Evolutionary conservation across 2,113 vertebrate genomes (phyloP), one percentile per base, ranked within the genome.

Genomic region (Dicentrarchus labrax): DNA sequence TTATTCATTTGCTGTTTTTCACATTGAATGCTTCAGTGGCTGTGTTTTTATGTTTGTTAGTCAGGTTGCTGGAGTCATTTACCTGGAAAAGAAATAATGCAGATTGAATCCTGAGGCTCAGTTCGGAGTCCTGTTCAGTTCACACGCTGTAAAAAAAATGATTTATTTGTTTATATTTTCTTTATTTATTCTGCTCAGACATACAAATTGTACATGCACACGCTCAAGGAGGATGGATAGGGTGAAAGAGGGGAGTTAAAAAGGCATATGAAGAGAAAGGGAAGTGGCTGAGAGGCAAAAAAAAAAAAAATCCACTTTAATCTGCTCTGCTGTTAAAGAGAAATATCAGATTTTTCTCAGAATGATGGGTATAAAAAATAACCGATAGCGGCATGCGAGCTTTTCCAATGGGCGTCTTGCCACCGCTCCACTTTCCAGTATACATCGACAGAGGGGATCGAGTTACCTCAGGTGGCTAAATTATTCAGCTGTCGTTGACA

Each of bases 401-500:
- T 38, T 54, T 75, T 69, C 36, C 19, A 30, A 65, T 80, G 30
- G 39, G 57, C 8, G 22, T 16, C 13, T 41, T 5, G n/a, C 76
- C 50, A 10, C 64, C 8, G 36, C 71, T 72, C 85, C 54, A 36
- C 57, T 80, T 76, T 82, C 83, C 76, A 74, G 75, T 71, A 66
- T 84, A 78, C 64, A 83, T 82, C 45, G 84, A 80, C 57, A 9
- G 22, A 61, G 83, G 30, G 80, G 76, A 56, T 95, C 91, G 30
- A 24, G 79, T 95, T 93, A 84, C 93, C 71, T 66, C 84, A 65
- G 64, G 71, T 64, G 61, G 77, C 72, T 95, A 66, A 94, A 95
- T 95, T 92, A 95, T 95, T 95, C 85, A 95, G 61, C 69, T 51
- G 41, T 48, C 57, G 43, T 92, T 93, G 90, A 93, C 90, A 88